These are phyloP conservation scores for Troides aeacus DNA, from an alignment of 2,888 invertebrate species.

Conservation along the genomic window DNA sequence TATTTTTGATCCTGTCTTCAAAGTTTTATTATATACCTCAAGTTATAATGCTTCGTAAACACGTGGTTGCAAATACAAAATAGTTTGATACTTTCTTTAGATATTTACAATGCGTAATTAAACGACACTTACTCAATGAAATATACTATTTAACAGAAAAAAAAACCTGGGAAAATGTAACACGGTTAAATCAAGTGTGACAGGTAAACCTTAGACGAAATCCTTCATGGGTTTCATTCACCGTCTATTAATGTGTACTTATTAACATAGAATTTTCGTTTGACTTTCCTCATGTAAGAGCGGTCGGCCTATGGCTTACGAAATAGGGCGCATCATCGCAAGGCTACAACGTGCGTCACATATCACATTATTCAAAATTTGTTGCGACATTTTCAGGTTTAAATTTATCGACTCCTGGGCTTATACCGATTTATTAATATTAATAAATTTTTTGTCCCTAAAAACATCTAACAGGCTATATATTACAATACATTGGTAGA, in stretches of 20 bases:
- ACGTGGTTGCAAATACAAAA: neutral
- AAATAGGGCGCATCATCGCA: slow-evolving; percentile 66
- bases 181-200: slow-evolving; percentile 7
- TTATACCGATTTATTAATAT: slow-evolving; percentile 51
- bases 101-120: neutral
- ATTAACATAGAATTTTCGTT: slow-evolving; percentile 29
- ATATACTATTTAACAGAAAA: neutral
- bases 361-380: slow-evolving; percentile 64
- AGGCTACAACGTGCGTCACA: slow-evolving; percentile 71
- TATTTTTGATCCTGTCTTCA: too few relatives aligned
- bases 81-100: neutral
- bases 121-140: neutral
- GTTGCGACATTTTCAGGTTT: slow-evolving; percentile 59
- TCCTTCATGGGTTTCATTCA: slow-evolving; percentile 32
- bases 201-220: slow-evolving; percentile 29
- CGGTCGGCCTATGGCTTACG: slow-evolving; percentile 41
- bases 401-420: slow-evolving; percentile 53
- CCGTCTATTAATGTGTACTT: slow-evolving; percentile 23
- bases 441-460: slow-evolving; percentile 53
- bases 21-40: too few relatives aligned
- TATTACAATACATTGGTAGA: neutral
- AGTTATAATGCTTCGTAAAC: too few relatives aligned
- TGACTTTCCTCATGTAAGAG: slow-evolving; percentile 33
- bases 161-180: neutral
- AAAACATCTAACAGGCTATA: slow-evolving; percentile 6